Evolutionary conservation across 2,113 vertebrate genomes (phyloP).

Genomic region (Mellivora capensis): DNA sequence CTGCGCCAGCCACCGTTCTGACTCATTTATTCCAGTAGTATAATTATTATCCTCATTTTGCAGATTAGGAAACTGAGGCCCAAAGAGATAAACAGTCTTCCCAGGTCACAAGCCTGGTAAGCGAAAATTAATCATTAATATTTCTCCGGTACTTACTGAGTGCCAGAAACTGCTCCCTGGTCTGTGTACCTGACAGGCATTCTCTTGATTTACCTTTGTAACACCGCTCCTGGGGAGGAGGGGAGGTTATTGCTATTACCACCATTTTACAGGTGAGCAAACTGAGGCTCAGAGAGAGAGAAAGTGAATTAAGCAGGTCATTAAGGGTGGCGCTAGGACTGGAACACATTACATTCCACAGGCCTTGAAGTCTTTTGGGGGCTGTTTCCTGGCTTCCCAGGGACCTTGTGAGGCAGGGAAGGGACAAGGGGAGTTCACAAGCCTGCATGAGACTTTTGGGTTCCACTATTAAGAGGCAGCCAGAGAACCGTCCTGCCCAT

Average conservation of each 20-base stretch:
- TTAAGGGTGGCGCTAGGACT: background rate
- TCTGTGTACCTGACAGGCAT: rapidly evolving
- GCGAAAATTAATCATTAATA: background rate
- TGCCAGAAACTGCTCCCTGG: background rate
- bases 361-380: too few species aligned
- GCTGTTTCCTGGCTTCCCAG: background rate
- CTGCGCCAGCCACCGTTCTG: background rate
- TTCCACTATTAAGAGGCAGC: background rate
- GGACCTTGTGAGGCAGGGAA: background rate
- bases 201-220: background rate
- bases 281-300: background rate
- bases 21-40: background rate
- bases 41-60: background rate
- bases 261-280: background rate
- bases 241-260: too few species aligned
- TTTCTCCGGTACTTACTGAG: background rate
- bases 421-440: background rate
- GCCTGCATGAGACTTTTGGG: rapidly evolving
- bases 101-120: rapidly evolving
- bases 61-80: background rate
- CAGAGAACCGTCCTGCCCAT: background rate
- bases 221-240: background rate
- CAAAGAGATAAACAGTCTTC: background rate
- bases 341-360: background rate
- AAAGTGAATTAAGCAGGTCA: background rate